phyloP scores from a whole-genome alignment of 2,113 vertebrate genomes.

The Pluvianellus socialis region DNA sequence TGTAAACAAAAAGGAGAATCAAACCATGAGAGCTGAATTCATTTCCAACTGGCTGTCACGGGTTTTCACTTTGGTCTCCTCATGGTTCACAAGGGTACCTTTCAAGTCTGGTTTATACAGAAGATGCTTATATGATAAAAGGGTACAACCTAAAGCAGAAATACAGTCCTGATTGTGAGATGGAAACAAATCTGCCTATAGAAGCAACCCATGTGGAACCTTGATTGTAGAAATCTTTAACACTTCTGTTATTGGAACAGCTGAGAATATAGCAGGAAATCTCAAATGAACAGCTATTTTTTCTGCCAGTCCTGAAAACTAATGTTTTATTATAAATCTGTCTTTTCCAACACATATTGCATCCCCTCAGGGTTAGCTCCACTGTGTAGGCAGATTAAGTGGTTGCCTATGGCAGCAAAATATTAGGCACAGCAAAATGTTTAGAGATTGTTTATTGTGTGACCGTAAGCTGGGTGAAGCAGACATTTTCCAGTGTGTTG shows the following conservation, averaged over 20 bases:
- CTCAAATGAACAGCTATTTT: conserved; percentile 57
- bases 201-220: conserved; percentile 8
- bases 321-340: conserved; percentile 55
- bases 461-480: background rate
- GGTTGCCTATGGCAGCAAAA: conserved; percentile 59
- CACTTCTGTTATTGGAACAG: conserved; percentile 47
- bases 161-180: conserved; percentile 30
- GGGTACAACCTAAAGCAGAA: conserved; percentile 14
- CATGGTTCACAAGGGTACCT: conserved; percentile 70
- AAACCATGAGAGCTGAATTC: conserved; percentile 64
- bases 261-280: conserved; percentile 48
- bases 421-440: conserved; percentile 29
- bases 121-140: conserved; percentile 67
- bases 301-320: conserved; percentile 3
- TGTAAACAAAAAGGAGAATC: conserved; percentile 71
- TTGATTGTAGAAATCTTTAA: conserved; percentile 50
- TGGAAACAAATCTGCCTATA: conserved; percentile 51
- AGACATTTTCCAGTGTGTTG: conserved; percentile 7
- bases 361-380: conserved; percentile 54
- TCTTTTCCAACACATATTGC: conserved; percentile 44
- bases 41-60: conserved; percentile 70
- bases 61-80: conserved; percentile 67
- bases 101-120: conserved; percentile 63
- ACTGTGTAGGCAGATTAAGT: conserved; percentile 48
- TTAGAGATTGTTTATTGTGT: conserved; percentile 33